Evolutionary conservation across 2,797 vertebrate species (phyloP).

Genomic region (Tinamus major): DNA sequence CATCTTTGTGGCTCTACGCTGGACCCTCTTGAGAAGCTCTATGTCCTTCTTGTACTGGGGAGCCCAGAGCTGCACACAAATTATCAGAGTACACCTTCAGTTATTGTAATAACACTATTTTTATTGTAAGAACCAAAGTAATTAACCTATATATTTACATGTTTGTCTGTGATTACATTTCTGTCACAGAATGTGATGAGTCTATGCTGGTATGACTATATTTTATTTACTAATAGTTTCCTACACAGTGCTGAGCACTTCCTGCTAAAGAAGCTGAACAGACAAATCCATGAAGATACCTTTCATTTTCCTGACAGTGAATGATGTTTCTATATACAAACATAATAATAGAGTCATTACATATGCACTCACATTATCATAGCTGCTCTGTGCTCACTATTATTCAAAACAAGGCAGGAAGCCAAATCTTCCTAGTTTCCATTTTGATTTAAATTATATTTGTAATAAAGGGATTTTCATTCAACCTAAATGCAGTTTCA

Average conservation of each 20-base stretch:
- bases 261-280: constrained; percentile 76
- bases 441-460: constrained; percentile 77
- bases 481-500: constrained; percentile 77
- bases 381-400: constrained; percentile 50
- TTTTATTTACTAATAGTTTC: constrained; percentile 68
- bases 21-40: too few species aligned
- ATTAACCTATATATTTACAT: constrained; percentile 11
- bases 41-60: too few species aligned
- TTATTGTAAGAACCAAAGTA: constrained; percentile 22
- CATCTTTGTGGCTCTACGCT: too few species aligned
- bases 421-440: constrained; percentile 62
- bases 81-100: not conserved
- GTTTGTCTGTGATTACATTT: constrained; percentile 15
- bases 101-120: constrained; percentile 8
- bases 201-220: constrained; percentile 9
- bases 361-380: constrained; percentile 68
- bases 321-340: constrained; percentile 76
- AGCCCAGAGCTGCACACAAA: not conserved
- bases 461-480: constrained; percentile 80
- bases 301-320: constrained; percentile 78
- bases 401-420: constrained; percentile 69
- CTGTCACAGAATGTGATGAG: not conserved
- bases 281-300: constrained; percentile 75
- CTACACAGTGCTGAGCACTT: constrained; percentile 62
- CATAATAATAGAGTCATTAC: constrained; percentile 78